phyloP scores from a whole-genome alignment of 2,888 invertebrate species.

The Drosophila multiciliata region DNA sequence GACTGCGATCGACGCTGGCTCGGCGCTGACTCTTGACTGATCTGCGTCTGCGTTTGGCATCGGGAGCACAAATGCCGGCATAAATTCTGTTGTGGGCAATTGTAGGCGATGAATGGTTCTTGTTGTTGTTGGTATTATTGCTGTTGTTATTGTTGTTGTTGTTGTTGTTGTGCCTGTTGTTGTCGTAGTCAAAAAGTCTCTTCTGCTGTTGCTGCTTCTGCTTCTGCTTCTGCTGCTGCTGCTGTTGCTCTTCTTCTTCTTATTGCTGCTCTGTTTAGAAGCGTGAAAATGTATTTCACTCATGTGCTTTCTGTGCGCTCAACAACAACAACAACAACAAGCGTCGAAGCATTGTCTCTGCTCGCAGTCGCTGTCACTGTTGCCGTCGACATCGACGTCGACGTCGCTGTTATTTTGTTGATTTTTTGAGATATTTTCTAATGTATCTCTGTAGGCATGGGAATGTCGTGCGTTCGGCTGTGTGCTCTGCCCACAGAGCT shows the following conservation, averaged over 20 bases:
- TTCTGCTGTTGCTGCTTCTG: constrained; percentile 37
- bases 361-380: constrained; percentile 30
- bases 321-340: constrained; percentile 33
- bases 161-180: constrained; percentile 49
- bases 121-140: constrained; percentile 28
- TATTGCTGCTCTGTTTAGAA: constrained; percentile 74
- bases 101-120: constrained; percentile 64
- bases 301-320: constrained; percentile 70
- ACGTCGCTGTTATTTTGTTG: constrained; percentile 67
- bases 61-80: constrained; percentile 59
- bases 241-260: constrained; percentile 44
- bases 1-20: constrained; percentile 39
- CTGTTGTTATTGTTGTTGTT: constrained; percentile 44
- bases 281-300: constrained; percentile 80
- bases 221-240: constrained; percentile 19
- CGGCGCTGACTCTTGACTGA: constrained; percentile 61
- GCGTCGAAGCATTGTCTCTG: constrained; percentile 23
- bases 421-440: constrained; percentile 81
- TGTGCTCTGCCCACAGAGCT: constrained; percentile 41
- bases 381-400: constrained; percentile 15
- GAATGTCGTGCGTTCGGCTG: constrained; percentile 47
- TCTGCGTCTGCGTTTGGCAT: constrained; percentile 61
- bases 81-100: constrained; percentile 29
- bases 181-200: constrained; percentile 72
- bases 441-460: constrained; percentile 79